These are phyloP conservation scores for Cryptosula pallasiana DNA, from an alignment of 2,888 invertebrate genomes.

Conservation along the genomic window DNA sequence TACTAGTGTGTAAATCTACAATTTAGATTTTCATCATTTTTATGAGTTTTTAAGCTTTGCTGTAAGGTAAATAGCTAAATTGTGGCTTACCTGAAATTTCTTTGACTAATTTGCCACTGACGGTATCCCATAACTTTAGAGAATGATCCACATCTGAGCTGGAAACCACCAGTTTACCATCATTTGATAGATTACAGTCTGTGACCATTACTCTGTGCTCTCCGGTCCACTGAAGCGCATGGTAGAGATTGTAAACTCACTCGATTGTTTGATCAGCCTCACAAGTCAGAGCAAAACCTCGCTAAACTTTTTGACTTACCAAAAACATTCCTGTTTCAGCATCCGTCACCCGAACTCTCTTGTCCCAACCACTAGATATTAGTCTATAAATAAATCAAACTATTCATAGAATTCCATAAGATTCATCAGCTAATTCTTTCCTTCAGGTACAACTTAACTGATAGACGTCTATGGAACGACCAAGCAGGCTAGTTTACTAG, in stretches of 20 bases:
- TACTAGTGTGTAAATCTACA: constrained; percentile 45
- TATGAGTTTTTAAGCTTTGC: not conserved
- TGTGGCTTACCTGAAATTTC: constrained; percentile 39
- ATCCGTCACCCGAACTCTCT: constrained; percentile 41
- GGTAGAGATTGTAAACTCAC: too few species aligned
- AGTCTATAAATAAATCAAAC: too few species aligned
- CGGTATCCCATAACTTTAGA: constrained; percentile 43
- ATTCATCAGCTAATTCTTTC: too few species aligned
- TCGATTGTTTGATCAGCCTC: too few species aligned
- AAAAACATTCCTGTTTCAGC: constrained; percentile 41
- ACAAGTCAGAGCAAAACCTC: not conserved
- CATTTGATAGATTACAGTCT: constrained; percentile 42
- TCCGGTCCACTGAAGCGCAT: constrained; percentile 40
- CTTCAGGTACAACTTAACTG: too few species aligned
- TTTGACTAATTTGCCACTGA: constrained; percentile 39
- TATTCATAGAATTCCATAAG: too few species aligned
- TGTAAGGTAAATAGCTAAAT: too few species aligned
- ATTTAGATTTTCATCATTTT: not conserved
- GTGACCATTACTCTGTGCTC: constrained; percentile 44
- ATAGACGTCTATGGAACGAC: too few species aligned
- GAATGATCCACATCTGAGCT: constrained; percentile 45
- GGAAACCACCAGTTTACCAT: constrained; percentile 40
- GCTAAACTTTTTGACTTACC: constrained; percentile 32
- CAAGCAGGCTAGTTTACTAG: too few species aligned
- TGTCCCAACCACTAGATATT: constrained; percentile 45